These are phyloP conservation scores for Erethizon dorsatum DNA, from an alignment of 2,797 vertebrate species.

Conservation along the genomic window DNA sequence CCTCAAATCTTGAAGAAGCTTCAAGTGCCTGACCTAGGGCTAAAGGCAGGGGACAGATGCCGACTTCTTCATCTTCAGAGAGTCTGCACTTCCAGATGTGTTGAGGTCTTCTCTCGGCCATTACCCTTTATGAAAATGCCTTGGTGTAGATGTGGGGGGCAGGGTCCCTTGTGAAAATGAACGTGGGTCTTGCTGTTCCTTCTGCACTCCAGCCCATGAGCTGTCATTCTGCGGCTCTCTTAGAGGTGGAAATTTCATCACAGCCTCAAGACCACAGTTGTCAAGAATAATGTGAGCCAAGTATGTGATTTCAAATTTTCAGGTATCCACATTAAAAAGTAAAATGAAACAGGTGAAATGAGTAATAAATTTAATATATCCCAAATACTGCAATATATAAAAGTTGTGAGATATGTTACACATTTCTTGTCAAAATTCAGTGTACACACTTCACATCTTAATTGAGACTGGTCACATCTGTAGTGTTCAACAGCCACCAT, in stretches of 20 bases:
- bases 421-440: constrained; percentile 19
- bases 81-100: neutral
- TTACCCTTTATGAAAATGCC: neutral
- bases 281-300: neutral
- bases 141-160: neutral
- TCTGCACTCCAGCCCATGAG: neutral
- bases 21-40: neutral
- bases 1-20: neutral
- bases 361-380: constrained; percentile 21
- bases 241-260: neutral
- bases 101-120: neutral
- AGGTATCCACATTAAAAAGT: neutral
- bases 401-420: neutral
- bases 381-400: neutral
- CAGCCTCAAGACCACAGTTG: neutral
- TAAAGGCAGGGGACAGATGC: neutral
- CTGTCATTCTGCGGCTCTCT: neutral
- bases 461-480: neutral
- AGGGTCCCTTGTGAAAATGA: neutral
- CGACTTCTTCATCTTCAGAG: neutral
- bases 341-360: neutral
- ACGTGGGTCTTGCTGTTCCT: neutral
- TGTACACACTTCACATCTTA: neutral
- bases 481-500: neutral
- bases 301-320: neutral